phyloP scores from a whole-genome alignment of 2,888 invertebrate species.

The Lissocephala sabroskyi region DNA sequence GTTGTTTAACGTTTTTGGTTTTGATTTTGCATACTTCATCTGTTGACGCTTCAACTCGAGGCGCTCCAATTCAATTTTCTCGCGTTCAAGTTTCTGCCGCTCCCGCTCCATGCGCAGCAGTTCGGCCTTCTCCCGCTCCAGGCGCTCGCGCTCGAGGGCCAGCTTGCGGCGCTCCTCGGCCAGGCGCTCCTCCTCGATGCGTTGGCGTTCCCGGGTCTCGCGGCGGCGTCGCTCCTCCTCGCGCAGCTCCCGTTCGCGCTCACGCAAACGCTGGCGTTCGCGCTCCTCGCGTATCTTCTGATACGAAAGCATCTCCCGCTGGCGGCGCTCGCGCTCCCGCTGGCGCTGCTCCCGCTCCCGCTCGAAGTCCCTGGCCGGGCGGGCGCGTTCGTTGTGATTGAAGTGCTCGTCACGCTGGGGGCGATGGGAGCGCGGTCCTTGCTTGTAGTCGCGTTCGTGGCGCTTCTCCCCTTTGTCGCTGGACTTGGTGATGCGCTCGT shows the following conservation, averaged over 20 bases:
- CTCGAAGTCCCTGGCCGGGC: constrained; percentile 51
- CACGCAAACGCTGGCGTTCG: constrained; percentile 84
- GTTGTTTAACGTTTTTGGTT: constrained; percentile 26
- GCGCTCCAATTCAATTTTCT: constrained; percentile 84
- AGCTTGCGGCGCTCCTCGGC: constrained; percentile 87
- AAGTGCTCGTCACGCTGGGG: constrained; percentile 35
- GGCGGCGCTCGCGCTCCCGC: constrained; percentile 68
- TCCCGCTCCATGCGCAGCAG: constrained; percentile 87
- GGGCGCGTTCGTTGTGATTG: constrained; percentile 38
- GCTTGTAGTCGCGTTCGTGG: constrained; percentile 31
- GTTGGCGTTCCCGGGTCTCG: constrained; percentile 86
- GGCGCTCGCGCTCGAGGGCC: constrained; percentile 86
- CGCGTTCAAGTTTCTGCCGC: constrained; percentile 83
- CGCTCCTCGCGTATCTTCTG: constrained; percentile 86
- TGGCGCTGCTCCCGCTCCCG: constrained; percentile 64
- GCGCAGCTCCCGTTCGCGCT: constrained; percentile 85
- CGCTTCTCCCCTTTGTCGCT: constrained; percentile 30
- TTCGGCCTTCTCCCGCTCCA: constrained; percentile 91
- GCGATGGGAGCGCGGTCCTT: constrained; percentile 32
- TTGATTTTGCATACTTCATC: constrained; percentile 76
- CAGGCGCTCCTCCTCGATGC: constrained; percentile 87
- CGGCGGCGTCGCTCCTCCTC: constrained; percentile 84
- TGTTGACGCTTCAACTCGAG: constrained; percentile 88
- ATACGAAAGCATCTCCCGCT: constrained; percentile 82
- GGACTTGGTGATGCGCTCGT: constrained; percentile 31